phyloP scores from a whole-genome alignment of 2,113 vertebrate genomes.

The Rhineura floridana region DNA sequence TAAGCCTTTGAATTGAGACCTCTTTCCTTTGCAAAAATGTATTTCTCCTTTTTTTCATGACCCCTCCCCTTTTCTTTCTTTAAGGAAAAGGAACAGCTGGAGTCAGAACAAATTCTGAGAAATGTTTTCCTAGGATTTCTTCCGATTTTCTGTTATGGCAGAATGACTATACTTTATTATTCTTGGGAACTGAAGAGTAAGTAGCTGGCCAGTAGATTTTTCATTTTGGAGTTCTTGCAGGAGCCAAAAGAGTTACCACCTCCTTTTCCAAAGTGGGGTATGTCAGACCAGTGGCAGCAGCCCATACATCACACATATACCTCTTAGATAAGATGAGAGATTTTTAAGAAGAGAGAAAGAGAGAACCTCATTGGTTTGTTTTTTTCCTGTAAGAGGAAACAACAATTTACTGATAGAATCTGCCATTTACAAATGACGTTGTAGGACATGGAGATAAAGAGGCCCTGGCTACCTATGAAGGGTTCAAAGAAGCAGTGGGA shows the following conservation, averaged over 20 bases:
- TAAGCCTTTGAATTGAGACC: conserved; percentile 32
- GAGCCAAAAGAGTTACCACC: background rate
- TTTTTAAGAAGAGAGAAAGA: background rate
- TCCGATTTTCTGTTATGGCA: background rate
- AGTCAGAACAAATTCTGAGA: background rate
- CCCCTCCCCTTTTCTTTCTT: background rate
- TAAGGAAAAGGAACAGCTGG: background rate
- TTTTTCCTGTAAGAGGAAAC: background rate
- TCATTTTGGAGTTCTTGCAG: background rate
- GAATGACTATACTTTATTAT: background rate
- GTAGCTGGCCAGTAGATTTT: background rate
- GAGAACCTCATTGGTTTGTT: background rate
- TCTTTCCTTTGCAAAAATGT: background rate
- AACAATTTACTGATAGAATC: background rate
- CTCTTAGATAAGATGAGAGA: conserved; percentile 39
- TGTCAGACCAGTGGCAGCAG: conserved; percentile 7
- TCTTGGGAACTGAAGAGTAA: background rate
- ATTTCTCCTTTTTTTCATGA: background rate
- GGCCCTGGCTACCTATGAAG: background rate
- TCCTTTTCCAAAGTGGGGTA: background rate
- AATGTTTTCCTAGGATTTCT: background rate
- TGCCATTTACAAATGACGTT: background rate
- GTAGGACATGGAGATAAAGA: background rate
- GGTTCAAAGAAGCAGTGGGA: conserved; percentile 6
- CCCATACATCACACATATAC: conserved; percentile 45